phyloP scores from a whole-genome alignment of 2,888 invertebrate genomes.

The Troides oblongomaculatus region DNA sequence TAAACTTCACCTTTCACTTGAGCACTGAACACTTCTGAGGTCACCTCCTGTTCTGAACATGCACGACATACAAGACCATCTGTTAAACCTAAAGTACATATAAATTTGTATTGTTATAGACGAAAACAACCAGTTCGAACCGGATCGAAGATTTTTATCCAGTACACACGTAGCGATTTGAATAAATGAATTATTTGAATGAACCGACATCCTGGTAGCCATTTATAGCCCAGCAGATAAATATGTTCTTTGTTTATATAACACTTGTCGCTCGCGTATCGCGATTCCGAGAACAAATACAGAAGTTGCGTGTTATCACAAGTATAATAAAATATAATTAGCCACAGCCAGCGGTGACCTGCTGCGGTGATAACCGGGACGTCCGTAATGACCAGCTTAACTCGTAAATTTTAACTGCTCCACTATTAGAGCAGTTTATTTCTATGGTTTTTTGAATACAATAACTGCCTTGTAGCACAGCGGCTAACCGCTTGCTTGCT shows the following conservation, averaged over 20 bases:
- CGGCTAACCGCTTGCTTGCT: too few relatives aligned
- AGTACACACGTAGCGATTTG: neutral
- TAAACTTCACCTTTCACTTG: too few relatives aligned
- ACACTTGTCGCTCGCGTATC: constrained; percentile 11
- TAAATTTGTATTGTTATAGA: too few relatives aligned
- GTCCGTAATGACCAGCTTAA: neutral
- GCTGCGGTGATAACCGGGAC: constrained; percentile 10
- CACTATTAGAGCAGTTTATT: too few relatives aligned
- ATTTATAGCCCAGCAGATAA: neutral
- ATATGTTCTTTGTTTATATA: constrained; percentile 2
- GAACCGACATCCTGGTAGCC: neutral
- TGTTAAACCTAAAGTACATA: too few relatives aligned
- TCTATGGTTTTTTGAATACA: too few relatives aligned
- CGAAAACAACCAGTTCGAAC: too few relatives aligned
- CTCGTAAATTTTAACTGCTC: neutral
- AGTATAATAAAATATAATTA: constrained; percentile 28
- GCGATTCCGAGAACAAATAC: constrained; percentile 24
- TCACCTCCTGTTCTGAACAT: too few relatives aligned
- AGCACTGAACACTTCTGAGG: too few relatives aligned
- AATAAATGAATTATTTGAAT: neutral
- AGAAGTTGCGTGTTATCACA: constrained; percentile 17
- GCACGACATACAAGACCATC: too few relatives aligned
- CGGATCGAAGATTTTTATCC: too few relatives aligned
- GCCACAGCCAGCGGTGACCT: constrained; percentile 17
- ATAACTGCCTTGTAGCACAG: too few relatives aligned